phyloP scores from a whole-genome alignment of 2,888 invertebrate species.

The Lasioglossum figueresi region DNA sequence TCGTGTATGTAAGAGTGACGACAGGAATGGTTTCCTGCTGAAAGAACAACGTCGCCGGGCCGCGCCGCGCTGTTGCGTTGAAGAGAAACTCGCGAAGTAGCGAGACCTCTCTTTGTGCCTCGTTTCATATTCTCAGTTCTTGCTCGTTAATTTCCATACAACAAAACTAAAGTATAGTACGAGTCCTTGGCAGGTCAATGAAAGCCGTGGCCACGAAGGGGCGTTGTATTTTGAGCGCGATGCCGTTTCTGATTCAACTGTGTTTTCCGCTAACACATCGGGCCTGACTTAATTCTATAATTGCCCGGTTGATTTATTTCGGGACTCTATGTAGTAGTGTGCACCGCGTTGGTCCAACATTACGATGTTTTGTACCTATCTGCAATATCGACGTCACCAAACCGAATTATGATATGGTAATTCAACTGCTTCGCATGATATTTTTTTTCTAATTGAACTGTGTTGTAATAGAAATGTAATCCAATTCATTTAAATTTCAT shows the following conservation, averaged over 20 bases:
- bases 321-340: not conserved
- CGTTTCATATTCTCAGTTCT: constrained; percentile 60
- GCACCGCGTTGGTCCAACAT: not conserved
- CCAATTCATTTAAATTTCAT: too few relatives aligned
- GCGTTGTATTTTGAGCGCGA: constrained; percentile 53
- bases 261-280: constrained; percentile 50
- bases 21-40: constrained; percentile 31
- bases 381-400: not conserved
- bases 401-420: not conserved
- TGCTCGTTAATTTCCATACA: constrained; percentile 64
- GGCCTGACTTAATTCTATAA: constrained; percentile 35
- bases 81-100: constrained; percentile 28
- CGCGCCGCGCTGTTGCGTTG: not conserved
- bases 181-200: constrained; percentile 61
- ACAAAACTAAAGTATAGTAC: constrained; percentile 56
- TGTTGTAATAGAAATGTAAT: too few relatives aligned
- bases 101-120: constrained; percentile 43
- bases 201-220: constrained; percentile 35
- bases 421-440: not conserved
- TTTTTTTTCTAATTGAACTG: not conserved
- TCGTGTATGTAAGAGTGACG: not conserved
- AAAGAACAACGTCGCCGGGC: constrained; percentile 7
- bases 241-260: constrained; percentile 43
- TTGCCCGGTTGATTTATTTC: constrained; percentile 41
- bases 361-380: not conserved